phyloP scores from a whole-genome alignment of 2,888 invertebrate genomes.

The Myopa tessellatipennis region DNA sequence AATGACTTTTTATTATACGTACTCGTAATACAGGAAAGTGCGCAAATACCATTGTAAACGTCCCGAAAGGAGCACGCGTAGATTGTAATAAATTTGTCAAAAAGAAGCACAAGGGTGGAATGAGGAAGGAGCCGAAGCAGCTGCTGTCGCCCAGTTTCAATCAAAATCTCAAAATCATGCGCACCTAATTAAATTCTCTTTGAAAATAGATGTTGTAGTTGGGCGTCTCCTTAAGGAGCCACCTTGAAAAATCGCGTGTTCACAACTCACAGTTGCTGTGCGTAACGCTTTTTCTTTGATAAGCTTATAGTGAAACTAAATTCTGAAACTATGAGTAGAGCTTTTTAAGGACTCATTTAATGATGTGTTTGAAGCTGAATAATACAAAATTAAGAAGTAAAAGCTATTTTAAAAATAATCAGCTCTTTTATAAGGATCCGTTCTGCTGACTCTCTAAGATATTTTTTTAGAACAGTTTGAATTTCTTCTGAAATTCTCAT shows the following conservation, averaged over 20 bases:
- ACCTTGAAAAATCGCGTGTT: slow-evolving; percentile 34
- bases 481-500: slow-evolving; percentile 12
- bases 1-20: background rate
- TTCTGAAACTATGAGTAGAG: no score
- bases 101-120: slow-evolving; percentile 2
- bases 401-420: no score
- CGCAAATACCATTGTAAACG: slow-evolving; percentile 5
- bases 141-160: background rate
- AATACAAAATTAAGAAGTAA: no score
- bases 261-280: slow-evolving; percentile 18
- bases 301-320: no score
- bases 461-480: background rate
- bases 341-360: no score
- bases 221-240: background rate
- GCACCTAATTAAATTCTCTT: slow-evolving; percentile 27
- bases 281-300: background rate
- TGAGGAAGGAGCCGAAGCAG: background rate
- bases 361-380: no score
- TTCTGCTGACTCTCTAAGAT: no score
- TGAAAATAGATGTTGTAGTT: background rate
- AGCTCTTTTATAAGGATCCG: no score
- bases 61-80: slow-evolving; percentile 25
- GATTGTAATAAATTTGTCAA: slow-evolving; percentile 29
- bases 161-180: slow-evolving; percentile 21
- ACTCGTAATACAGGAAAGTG: slow-evolving; percentile 5